Conservation (phyloP, 2,888 invertebrate species). For the Pecten maximus region DNA sequence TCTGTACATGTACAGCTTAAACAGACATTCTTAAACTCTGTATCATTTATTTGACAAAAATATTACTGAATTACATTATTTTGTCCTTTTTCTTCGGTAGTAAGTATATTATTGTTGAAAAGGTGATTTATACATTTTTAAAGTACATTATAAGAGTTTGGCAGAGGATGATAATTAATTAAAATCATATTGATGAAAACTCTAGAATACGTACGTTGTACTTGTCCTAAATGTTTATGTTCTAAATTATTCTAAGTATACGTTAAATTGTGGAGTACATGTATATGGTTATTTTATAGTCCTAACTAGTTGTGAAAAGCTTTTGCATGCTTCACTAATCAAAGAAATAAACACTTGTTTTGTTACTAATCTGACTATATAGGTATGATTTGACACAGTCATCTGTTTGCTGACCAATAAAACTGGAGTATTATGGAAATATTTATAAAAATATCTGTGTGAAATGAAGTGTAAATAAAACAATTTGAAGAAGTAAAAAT, state of each 20-base stretch:
- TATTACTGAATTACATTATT: no score
- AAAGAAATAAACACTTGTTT: not conserved
- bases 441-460: not conserved
- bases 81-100: no score
- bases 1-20: no score
- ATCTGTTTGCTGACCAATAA: not conserved
- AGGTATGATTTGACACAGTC: not conserved
- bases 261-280: not conserved
- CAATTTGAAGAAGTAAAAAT: not conserved
- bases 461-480: slow-evolving; percentile 29
- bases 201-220: not conserved
- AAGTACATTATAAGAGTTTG: no score
- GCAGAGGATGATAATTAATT: no score
- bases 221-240: not conserved
- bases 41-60: no score
- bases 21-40: no score
- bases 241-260: not conserved
- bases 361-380: not conserved
- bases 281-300: not conserved
- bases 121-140: no score
- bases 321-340: not conserved
- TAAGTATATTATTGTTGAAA: no score
- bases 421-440: not conserved
- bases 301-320: not conserved
- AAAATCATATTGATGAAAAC: no score